These are phyloP conservation scores for Paraescarpia echinospica DNA, from an alignment of 1,140 invertebrate species.

Conservation along the genomic window DNA sequence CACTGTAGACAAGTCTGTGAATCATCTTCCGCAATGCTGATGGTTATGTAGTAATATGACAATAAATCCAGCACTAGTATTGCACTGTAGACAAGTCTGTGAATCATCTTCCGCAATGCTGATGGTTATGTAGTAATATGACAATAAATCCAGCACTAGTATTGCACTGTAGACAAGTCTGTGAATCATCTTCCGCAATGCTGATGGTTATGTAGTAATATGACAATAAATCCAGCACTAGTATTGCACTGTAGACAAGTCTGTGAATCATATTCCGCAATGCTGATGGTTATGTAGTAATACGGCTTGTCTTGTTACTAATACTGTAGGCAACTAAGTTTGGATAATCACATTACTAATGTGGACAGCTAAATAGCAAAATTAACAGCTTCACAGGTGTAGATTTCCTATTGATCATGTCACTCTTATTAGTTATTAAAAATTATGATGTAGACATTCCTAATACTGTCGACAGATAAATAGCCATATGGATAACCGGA, in stretches of 20 bases:
- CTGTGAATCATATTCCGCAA: background rate
- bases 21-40: too few relatives aligned
- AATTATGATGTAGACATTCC: background rate
- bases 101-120: too few relatives aligned
- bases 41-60: too few relatives aligned
- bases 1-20: too few relatives aligned
- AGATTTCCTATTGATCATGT: background rate
- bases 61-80: too few relatives aligned
- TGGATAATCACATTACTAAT: background rate
- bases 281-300: background rate
- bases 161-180: background rate
- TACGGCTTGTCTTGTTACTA: background rate
- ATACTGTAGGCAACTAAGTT: background rate
- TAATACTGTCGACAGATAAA: background rate
- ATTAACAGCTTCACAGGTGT: background rate
- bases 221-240: background rate
- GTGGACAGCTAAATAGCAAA: background rate
- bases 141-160: background rate
- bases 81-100: too few relatives aligned
- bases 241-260: background rate
- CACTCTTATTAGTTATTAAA: background rate
- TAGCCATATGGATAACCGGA: background rate
- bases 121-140: too few relatives aligned
- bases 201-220: background rate
- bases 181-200: background rate